Evolutionary conservation across 2,888 invertebrate species (phyloP).

Genomic region (Steromphala cineraria): DNA sequence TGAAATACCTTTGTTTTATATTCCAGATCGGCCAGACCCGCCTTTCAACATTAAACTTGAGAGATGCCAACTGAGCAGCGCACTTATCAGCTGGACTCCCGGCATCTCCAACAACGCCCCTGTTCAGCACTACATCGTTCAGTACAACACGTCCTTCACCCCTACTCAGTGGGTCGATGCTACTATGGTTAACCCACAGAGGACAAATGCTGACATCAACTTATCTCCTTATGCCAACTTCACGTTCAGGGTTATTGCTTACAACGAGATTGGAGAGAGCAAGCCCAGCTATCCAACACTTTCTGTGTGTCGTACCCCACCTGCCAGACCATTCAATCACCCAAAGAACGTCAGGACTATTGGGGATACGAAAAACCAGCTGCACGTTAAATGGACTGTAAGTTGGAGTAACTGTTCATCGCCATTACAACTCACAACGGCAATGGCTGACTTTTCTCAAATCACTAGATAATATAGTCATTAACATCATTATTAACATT

Average conservation of each 20-base stretch:
- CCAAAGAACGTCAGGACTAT: slow-evolving; percentile 72
- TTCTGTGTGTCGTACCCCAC: slow-evolving; percentile 63
- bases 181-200: slow-evolving; percentile 76
- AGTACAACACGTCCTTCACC: slow-evolving; percentile 94
- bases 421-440: too few species aligned
- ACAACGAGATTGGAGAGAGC: slow-evolving; percentile 74
- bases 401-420: slow-evolving; percentile 35
- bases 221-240: slow-evolving; percentile 72
- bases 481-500: too few species aligned
- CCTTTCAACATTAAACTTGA: slow-evolving; percentile 81
- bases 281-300: slow-evolving; percentile 68
- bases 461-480: too few species aligned
- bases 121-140: slow-evolving; percentile 90
- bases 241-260: slow-evolving; percentile 73
- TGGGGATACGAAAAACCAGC: slow-evolving; percentile 62
- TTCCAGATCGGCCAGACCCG: slow-evolving; percentile 94
- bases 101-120: slow-evolving; percentile 97
- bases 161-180: slow-evolving; percentile 93
- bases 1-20: too few species aligned
- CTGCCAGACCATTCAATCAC: slow-evolving; percentile 63
- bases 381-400: slow-evolving; percentile 74
- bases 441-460: too few species aligned
- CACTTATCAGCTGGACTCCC: slow-evolving; percentile 87
- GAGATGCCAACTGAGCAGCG: slow-evolving; percentile 78
- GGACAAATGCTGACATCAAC: slow-evolving; percentile 57